Evolutionary conservation across 1,140 invertebrate species (phyloP), one percentile per base, ranked within the genome.

Genomic region (Samia ricini): DNA sequence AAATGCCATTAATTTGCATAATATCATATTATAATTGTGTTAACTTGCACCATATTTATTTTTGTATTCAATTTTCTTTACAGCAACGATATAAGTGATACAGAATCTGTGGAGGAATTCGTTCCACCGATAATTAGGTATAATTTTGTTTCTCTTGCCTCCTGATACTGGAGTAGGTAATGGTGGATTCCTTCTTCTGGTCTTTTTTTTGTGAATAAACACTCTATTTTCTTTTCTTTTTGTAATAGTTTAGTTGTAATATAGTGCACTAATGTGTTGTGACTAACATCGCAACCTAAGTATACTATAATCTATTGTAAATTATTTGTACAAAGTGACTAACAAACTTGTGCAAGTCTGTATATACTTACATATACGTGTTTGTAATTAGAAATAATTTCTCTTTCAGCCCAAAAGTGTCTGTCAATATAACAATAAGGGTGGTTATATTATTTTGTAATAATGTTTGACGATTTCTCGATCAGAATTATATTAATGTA

Each of bases 51-150:
- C n/a, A 12, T 42, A 15, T 42, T 42, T 42, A 15, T 42, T 42
- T 29, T 64, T 81, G 72, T 60, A 69, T 72, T 65, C 56, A 66
- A 60, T 82, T 83, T 81, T 84, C 69, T 89, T 89, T 85, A 8
- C 86, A 89, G 86, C 82, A 88, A 88, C 63, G 78, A 82, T 83
- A 77, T 88, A 67, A 60, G 62, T 63, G 77, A 81, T 26, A 66
- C 50, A 52, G 66, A 68, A 4, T 42, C 59, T n/a, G 71, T 70
- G 55, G 79, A 74, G 72, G 75, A 75, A 19, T 36, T 71, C 50
- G 65, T 61, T 65, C 70, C 72, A 48, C 65, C 57, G 49, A 57
- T 78, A 23, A 82, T 82, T 82, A 82, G 79, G 79, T 82, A 82
- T 64, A 68, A 36, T 71, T 72, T 72, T 52, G n/a, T 60, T 56